Conservation (phyloP, 2,113 vertebrate genomes). For the Rousettus leschenaultii region DNA sequence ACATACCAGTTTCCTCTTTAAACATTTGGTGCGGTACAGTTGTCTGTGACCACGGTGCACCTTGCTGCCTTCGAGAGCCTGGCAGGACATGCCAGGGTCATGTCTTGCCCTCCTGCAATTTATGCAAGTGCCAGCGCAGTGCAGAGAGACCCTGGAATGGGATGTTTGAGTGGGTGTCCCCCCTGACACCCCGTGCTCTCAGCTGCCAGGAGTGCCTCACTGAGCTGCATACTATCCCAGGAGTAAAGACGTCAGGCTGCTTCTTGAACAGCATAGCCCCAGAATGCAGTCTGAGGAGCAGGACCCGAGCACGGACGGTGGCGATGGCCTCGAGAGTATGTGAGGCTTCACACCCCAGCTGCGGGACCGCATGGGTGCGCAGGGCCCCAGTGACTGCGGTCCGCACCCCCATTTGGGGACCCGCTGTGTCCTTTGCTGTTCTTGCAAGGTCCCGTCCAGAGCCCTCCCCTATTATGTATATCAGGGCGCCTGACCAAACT, state of each 20-base stretch:
- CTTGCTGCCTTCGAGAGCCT: background rate
- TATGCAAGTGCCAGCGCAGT: accelerated
- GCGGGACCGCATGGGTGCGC: accelerated
- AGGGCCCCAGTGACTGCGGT: background rate
- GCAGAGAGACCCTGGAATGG: background rate
- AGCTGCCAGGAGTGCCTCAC: background rate
- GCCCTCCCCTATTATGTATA: accelerated
- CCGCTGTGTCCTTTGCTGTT: background rate
- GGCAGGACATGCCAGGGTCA: background rate
- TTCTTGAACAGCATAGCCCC: background rate
- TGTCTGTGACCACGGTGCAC: background rate
- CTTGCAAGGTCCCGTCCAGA: background rate
- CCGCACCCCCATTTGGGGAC: background rate
- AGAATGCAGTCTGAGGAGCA: background rate
- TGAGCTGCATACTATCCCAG: accelerated
- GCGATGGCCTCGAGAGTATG: background rate
- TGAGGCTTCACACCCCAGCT: accelerated
- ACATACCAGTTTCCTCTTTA: background rate
- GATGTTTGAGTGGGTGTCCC: accelerated
- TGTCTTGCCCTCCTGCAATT: background rate
- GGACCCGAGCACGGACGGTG: background rate
- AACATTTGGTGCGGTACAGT: background rate
- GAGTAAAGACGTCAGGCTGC: background rate
- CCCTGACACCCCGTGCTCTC: background rate
- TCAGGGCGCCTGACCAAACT: background rate